Evolutionary conservation across 2,113 vertebrate species (phyloP).

Genomic region (Pogonocichla stellata): DNA sequence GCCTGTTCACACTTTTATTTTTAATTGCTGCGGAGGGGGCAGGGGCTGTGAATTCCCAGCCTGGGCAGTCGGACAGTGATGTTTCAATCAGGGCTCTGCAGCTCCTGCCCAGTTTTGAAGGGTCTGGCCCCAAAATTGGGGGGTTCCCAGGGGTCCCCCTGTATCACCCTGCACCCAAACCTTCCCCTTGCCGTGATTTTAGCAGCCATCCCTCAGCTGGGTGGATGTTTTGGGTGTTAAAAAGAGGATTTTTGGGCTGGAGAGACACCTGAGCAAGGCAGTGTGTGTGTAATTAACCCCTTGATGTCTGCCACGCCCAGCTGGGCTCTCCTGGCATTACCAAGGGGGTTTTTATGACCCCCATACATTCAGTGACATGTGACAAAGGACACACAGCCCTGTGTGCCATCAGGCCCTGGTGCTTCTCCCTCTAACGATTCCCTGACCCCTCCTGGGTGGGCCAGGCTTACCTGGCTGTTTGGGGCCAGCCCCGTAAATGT

Average conservation of each 20-base stretch:
- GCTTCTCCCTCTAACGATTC: accelerated
- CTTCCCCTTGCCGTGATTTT: accelerated
- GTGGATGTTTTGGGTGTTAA: background rate
- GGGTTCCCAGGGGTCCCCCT: background rate
- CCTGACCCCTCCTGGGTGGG: background rate
- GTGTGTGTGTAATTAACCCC: background rate
- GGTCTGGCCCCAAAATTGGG: accelerated
- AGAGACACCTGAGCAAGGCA: background rate
- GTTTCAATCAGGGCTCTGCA: background rate
- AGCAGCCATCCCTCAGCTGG: accelerated
- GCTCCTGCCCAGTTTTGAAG: accelerated
- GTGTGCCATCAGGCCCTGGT: background rate
- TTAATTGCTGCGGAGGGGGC: background rate
- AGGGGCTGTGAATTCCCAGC: constrained; percentile 27
- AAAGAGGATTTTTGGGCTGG: background rate
- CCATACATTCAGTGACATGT: background rate
- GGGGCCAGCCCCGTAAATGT: background rate
- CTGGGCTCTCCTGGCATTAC: background rate
- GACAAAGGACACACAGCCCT: background rate
- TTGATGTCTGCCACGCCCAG: accelerated
- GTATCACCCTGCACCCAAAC: too few species aligned
- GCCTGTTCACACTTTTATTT: constrained; percentile 52
- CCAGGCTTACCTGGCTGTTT: background rate
- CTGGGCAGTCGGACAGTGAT: background rate
- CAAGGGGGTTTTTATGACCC: background rate